Percentiles rank a stretch among this genome's conserved stretches.
These are phyloP conservation scores for Pitangus sulphuratus DNA, from an alignment of 2,797 vertebrate genomes.

Conservation along the genomic window DNA sequence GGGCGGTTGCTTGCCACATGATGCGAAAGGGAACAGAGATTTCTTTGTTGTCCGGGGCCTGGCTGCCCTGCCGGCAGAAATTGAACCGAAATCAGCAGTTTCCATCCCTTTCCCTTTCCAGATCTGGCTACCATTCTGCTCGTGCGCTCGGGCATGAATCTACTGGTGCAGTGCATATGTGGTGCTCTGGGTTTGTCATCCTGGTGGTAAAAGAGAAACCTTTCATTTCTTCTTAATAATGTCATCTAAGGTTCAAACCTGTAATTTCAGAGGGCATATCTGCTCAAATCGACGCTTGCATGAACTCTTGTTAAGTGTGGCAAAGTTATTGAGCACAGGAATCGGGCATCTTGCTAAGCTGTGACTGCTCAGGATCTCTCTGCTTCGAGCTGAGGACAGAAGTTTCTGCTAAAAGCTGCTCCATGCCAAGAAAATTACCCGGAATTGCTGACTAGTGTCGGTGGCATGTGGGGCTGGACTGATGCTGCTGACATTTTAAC, in stretches of 20 bases:
- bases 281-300: neutral
- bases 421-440: neutral
- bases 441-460: neutral
- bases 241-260: neutral
- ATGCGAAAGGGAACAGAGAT: slow-evolving; percentile 48
- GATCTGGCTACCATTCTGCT: neutral
- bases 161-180: accelerated
- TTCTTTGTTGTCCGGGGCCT: slow-evolving; percentile 46
- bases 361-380: neutral
- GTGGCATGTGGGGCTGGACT: neutral
- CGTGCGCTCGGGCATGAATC: accelerated
- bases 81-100: slow-evolving; percentile 14
- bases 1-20: neutral
- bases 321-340: neutral
- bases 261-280: accelerated
- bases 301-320: accelerated
- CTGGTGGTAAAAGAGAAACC: neutral
- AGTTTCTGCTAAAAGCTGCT: neutral
- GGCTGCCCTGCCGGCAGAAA: neutral
- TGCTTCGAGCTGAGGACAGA: neutral
- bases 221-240: neutral
- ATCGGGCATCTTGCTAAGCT: neutral
- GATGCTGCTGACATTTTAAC: neutral
- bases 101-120: neutral
- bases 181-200: neutral